Evolutionary conservation across 2,113 vertebrate genomes (phyloP), one percentile per base, ranked within the genome.

Genomic region (Holacanthus passer): DNA sequence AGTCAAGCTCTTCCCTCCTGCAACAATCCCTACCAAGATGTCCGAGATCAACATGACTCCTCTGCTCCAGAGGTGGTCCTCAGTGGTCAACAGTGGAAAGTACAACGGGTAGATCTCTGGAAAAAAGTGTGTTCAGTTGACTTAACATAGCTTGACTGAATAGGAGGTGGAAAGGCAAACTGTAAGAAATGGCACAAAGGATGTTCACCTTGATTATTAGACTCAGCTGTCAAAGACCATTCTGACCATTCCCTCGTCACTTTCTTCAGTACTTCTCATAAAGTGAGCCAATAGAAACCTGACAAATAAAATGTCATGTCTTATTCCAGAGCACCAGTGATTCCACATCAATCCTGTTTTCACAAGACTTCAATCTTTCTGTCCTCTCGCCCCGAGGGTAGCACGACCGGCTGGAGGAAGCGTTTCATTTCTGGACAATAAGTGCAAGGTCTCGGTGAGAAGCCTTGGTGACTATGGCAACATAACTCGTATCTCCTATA

Each of bases 391-490:
- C 67, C 8, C 5, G 62, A 65, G 5, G 47, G 58, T 12, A 53
- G 43, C 37, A 67, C 55, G 66, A 62, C 0, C 0, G 50, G 22
- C 64, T 45, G 22, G 56, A 20, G 22, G 71, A 43, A 56, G 17
- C 8, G 4, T 80, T 73, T 77, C 32, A 77, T 77, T 55, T 75
- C 76, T 70, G 50, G 71, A 62, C 77, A 82, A 82, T 87, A 81
- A 72, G 69, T 81, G 73, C 79, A 79, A 81, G 53, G 64, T 59
- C 32, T 66, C 19, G 7, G 7, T 77, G 16, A 62, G n/a, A n/a
- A 16, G 76, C 32, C 41, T 52, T 9, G 14, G 88, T 87, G 71
- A 32, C 88, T 77, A 89, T 85, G 79, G 82, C 58, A 87, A 89
- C 75, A 31, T 55, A 35, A 64, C 62, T 53, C 64, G 24, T 35